Evolutionary conservation across 2,113 vertebrate genomes (phyloP).

Genomic region (Phycodurus eques): DNA sequence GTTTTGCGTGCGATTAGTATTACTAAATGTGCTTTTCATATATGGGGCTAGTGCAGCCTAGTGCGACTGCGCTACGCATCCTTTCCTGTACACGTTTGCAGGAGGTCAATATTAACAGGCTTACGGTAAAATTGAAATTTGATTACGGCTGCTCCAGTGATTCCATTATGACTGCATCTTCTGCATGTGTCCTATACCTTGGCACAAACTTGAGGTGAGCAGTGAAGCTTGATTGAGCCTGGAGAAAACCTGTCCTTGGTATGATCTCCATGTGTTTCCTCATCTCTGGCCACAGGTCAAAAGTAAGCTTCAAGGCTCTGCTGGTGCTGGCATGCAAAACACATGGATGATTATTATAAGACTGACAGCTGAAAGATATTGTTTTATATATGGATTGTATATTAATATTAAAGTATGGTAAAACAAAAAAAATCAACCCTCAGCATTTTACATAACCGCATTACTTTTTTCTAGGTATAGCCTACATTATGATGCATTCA

Average conservation of each 20-base stretch:
- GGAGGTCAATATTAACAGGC: slow-evolving; percentile 44
- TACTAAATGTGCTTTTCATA: neutral
- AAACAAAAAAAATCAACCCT: neutral
- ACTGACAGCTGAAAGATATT: neutral
- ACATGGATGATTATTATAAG: slow-evolving; percentile 2
- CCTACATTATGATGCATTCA: neutral
- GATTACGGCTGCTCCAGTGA: slow-evolving; percentile 36
- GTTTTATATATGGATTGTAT: neutral
- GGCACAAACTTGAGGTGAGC: slow-evolving; percentile 88
- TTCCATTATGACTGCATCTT: slow-evolving; percentile 46
- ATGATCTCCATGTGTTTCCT: slow-evolving; percentile 84
- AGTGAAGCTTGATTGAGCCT: slow-evolving; percentile 77
- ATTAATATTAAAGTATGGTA: neutral
- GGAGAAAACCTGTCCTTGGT: slow-evolving; percentile 81
- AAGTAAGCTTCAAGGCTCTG: slow-evolving; percentile 76
- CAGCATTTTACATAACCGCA: neutral
- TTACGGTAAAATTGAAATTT: slow-evolving; percentile 33
- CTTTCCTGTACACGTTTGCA: slow-evolving; percentile 32
- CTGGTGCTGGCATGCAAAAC: slow-evolving; percentile 75
- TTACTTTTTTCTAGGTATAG: neutral
- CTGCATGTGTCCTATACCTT: slow-evolving; percentile 73
- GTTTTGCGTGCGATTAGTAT: neutral
- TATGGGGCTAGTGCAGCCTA: neutral
- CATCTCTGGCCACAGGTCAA: slow-evolving; percentile 83
- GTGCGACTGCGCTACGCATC: neutral